Evolutionary conservation across 2,113 vertebrate genomes (phyloP).

Genomic region (Dipodomys spectabilis): DNA sequence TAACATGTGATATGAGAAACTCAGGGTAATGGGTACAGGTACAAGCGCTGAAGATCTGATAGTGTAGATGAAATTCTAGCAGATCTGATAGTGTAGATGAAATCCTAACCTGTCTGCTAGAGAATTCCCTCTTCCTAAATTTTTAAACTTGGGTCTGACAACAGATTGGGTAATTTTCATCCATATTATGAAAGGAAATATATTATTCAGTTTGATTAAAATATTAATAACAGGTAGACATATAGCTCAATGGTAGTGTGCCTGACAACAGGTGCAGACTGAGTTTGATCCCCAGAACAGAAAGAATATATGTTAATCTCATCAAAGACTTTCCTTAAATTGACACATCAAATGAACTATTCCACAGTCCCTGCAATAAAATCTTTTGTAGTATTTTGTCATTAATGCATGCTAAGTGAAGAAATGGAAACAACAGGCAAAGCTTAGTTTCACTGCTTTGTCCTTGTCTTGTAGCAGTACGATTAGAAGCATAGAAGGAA

Average conservation of each 20-base stretch:
- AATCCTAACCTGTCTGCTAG: not conserved
- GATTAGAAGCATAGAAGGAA: not conserved
- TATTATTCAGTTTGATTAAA: not conserved
- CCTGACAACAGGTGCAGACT: no score
- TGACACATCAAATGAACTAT: not conserved
- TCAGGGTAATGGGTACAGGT: no score
- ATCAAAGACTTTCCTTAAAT: not conserved
- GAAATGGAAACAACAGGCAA: not conserved
- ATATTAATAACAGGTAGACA: not conserved
- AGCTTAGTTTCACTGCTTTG: not conserved
- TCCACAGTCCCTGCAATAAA: not conserved
- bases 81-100: not conserved
- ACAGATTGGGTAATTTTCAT: not conserved
- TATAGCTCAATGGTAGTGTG: no score
- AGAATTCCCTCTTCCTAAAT: not conserved
- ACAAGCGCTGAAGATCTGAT: not conserved
- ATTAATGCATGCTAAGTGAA: not conserved
- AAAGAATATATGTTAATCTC: not conserved
- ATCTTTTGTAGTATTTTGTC: not conserved
- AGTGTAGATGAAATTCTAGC: not conserved
- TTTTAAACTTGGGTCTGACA: not conserved
- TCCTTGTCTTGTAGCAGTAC: not conserved
- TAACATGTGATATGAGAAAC: not conserved
- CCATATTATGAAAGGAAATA: not conserved
- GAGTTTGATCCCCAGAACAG: no score